A percentile compares a stretch with the other conserved stretches of the same genome.
phyloP scores from a whole-genome alignment of 2,888 invertebrate genomes.

The Mesoligia furuncula region DNA sequence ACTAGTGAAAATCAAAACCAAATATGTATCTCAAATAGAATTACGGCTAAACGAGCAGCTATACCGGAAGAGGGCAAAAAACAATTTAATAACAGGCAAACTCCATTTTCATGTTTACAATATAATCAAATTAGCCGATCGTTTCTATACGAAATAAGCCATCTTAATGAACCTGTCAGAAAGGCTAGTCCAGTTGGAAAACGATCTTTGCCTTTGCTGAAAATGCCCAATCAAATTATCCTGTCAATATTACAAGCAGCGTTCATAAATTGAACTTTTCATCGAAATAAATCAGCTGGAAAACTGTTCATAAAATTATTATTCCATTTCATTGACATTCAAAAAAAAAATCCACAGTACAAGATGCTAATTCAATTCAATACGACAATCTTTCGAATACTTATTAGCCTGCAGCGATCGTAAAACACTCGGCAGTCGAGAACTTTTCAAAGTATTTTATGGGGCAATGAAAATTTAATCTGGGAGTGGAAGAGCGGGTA shows the following conservation, averaged over 20 bases:
- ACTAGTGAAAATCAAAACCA: conserved; percentile 1
- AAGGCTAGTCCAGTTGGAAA: conserved; percentile 72
- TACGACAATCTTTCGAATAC: conserved; percentile 46
- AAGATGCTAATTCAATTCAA: conserved; percentile 39
- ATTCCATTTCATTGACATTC: conserved; percentile 32
- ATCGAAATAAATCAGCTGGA: not conserved
- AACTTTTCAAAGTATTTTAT: conserved; percentile 70
- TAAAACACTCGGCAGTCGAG: conserved; percentile 56
- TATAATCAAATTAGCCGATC: conserved; percentile 46
- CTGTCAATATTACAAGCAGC: not conserved
- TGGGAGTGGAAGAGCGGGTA: conserved; percentile 55
- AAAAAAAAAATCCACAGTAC: conserved; percentile 36
- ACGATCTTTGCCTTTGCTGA: conserved; percentile 71
- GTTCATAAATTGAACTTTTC: conserved; percentile 6
- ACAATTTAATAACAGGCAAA: conserved; percentile 35
- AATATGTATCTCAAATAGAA: conserved; percentile 16
- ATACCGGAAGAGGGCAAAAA: conserved; percentile 13
- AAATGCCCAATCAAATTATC: conserved; percentile 44
- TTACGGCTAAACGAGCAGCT: conserved; percentile 32
- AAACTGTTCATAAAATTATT: conserved; percentile 19
- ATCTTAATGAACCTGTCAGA: conserved; percentile 79
- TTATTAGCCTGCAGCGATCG: conserved; percentile 50
- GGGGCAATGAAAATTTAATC: conserved; percentile 72
- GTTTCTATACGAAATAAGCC: conserved; percentile 63
- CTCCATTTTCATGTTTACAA: conserved; percentile 45